phyloP scores from a whole-genome alignment of 2,888 invertebrate species.

The Nemotelus nigrinus region DNA sequence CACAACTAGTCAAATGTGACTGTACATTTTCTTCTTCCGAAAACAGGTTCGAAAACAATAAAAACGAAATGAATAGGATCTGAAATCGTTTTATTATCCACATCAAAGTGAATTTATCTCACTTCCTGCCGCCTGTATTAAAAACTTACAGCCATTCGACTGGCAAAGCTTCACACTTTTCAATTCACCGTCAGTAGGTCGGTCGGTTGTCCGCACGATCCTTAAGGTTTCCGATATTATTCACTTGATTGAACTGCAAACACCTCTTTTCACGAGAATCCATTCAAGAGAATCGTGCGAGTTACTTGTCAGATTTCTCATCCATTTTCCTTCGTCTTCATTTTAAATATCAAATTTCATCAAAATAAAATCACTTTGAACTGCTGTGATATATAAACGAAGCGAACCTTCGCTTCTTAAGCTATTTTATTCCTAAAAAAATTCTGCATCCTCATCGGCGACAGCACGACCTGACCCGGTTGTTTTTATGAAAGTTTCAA shows the following conservation, averaged over 20 bases:
- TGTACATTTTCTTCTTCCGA: too few relatives aligned
- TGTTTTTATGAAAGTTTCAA: too few relatives aligned
- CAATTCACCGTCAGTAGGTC: background rate
- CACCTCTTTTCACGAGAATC: constrained; percentile 42
- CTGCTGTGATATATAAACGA: background rate
- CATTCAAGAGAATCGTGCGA: constrained; percentile 30
- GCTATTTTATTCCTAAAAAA: background rate
- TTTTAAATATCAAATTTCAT: constrained; percentile 40
- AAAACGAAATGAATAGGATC: too few relatives aligned
- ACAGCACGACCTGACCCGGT: too few relatives aligned
- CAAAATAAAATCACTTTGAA: constrained; percentile 20
- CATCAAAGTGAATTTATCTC: background rate
- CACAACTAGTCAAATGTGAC: too few relatives aligned
- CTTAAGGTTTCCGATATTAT: constrained; percentile 42
- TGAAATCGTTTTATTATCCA: too few relatives aligned
- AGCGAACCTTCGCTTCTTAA: background rate
- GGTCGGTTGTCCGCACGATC: background rate
- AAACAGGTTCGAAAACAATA: too few relatives aligned
- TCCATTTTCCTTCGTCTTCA: constrained; percentile 14
- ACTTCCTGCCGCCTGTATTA: constrained; percentile 18
- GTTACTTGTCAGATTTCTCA: constrained; percentile 7
- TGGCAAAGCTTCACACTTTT: constrained; percentile 28
- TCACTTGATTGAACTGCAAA: constrained; percentile 37
- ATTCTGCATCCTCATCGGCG: background rate
- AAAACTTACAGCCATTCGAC: background rate